Conservation (phyloP, 2,113 vertebrate genomes). For the Chrysochloris asiatica region DNA sequence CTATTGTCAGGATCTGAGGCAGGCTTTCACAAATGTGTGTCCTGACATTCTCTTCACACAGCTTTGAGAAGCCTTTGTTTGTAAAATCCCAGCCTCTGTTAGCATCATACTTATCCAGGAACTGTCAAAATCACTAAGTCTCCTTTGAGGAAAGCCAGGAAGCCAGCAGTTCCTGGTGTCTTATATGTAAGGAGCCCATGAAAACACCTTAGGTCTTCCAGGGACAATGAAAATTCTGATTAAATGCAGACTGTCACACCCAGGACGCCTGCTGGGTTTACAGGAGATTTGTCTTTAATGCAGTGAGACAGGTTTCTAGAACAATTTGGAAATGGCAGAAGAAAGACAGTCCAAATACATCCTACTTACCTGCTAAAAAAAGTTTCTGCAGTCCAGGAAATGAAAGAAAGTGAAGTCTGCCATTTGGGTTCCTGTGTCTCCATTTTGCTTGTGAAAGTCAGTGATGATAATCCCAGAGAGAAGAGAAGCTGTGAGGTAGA, state of each 20-base stretch:
- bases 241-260: neutral
- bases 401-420: neutral
- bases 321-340: neutral
- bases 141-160: neutral
- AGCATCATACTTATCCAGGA: neutral
- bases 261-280: neutral
- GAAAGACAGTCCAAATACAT: neutral
- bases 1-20: neutral
- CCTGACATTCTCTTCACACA: conserved; percentile 15
- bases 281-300: neutral
- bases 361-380: neutral
- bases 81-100: neutral
- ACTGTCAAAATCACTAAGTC: neutral
- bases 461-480: no score
- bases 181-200: no score
- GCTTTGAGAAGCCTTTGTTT: neutral
- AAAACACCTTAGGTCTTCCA: neutral
- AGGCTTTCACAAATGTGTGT: neutral
- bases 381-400: neutral
- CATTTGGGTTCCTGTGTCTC: neutral
- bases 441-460: neutral
- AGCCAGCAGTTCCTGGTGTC: neutral
- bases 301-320: conserved; percentile 25
- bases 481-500: neutral
- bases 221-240: neutral